These are phyloP conservation scores for Drosophila teissieri DNA, from an alignment of 1,140 invertebrate species.

Conservation along the genomic window DNA sequence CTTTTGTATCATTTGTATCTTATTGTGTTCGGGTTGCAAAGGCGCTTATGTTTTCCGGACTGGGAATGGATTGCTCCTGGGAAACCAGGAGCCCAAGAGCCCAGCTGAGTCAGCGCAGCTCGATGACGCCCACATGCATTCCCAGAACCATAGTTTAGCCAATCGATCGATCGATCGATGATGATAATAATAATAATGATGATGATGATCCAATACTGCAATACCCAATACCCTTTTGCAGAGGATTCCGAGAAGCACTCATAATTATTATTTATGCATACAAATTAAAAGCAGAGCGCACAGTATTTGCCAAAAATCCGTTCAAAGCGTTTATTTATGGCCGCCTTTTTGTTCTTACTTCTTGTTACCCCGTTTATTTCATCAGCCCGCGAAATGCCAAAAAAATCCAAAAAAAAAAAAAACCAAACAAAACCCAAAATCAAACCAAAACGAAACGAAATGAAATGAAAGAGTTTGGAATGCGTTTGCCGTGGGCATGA, in stretches of 20 bases:
- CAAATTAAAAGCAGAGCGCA: conserved; percentile 68
- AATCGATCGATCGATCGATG: conserved; percentile 13
- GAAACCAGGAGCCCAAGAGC: neutral
- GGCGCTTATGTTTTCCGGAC: neutral
- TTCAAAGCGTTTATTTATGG: conserved; percentile 62
- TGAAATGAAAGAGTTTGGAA: conserved; percentile 33
- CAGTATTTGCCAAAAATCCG: conserved; percentile 60
- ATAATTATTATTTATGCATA: conserved; percentile 81
- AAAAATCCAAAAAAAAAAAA: no score
- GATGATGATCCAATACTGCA: conserved; percentile 47
- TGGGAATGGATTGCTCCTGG: no score
- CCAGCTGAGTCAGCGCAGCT: conserved; percentile 29
- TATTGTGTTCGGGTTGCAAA: neutral
- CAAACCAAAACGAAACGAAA: no score
- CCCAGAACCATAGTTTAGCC: conserved; percentile 44
- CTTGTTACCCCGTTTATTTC: conserved; percentile 49
- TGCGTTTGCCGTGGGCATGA: conserved; percentile 5
- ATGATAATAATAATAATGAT: conserved; percentile 18
- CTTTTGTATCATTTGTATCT: conserved; percentile 43
- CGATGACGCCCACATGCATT: conserved; percentile 50
- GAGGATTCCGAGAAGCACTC: conserved; percentile 50
- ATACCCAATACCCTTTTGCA: neutral
- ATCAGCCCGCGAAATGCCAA: conserved; percentile 49
- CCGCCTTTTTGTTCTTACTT: neutral
- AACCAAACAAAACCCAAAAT: no score